Conservation (phyloP, 2,113 vertebrate species). For the Oryzias javanicus region DNA sequence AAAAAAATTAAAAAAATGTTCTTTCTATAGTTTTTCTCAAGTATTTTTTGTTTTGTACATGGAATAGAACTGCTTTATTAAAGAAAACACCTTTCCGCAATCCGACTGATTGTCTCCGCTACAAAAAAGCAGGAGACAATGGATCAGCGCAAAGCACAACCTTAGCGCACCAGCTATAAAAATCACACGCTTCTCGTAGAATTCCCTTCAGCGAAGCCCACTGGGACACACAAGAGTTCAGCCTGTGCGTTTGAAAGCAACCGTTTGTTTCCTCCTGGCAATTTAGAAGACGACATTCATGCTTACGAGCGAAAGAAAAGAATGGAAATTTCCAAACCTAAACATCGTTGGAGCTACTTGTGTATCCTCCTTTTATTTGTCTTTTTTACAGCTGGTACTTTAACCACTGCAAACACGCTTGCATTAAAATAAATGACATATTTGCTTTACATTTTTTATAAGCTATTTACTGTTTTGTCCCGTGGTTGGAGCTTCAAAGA, state of each 20-base stretch:
- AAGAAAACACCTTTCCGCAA: no score
- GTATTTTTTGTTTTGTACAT: no score
- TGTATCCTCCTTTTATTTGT: constrained; percentile 6
- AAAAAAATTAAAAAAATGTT: no score
- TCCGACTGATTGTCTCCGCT: no score
- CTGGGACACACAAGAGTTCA: constrained; percentile 29
- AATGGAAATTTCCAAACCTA: constrained; percentile 10
- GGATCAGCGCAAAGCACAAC: background rate
- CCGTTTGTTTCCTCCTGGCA: constrained; percentile 13
- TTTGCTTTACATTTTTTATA: constrained; percentile 1
- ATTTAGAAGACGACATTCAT: constrained; percentile 18
- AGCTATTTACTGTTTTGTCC: background rate
- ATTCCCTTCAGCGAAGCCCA: constrained; percentile 12
- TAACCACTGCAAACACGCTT: background rate
- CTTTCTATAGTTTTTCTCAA: no score
- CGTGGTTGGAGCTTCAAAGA: background rate
- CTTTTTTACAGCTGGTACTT: constrained; percentile 1
- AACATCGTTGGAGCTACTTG: background rate
- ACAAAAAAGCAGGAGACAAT: no score
- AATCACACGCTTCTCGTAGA: background rate
- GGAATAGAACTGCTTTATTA: no score
- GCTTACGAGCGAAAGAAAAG: constrained; percentile 4
- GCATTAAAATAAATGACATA: background rate
- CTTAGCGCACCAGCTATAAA: background rate
- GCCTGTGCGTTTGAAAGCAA: constrained; percentile 23